A percentile compares a stretch with the other conserved stretches of the same genome.
Evolutionary conservation across 2,888 invertebrate species (phyloP).

Genomic region (Stenolophus ochropezus): DNA sequence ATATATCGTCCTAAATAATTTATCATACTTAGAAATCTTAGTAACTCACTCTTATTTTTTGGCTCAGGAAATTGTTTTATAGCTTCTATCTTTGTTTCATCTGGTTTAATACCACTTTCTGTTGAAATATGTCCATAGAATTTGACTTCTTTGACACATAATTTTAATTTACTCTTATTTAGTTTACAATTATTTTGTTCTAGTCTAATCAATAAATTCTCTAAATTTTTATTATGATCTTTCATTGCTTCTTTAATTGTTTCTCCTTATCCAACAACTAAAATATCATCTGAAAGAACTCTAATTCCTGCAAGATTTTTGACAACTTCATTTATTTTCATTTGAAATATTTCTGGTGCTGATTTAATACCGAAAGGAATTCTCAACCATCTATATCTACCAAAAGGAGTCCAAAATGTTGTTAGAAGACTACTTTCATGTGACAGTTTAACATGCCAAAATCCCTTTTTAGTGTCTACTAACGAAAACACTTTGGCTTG

Average conservation of each 20-base stretch:
- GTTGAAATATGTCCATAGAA: too few species aligned
- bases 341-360: conserved; percentile 60
- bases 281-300: conserved; percentile 60
- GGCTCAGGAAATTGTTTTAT: neutral
- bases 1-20: conserved; percentile 40
- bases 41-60: neutral
- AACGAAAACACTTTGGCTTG: conserved; percentile 61
- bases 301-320: conserved; percentile 51
- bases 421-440: neutral
- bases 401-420: conserved; percentile 48
- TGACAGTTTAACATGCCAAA: conserved; percentile 15
- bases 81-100: too few species aligned
- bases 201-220: too few species aligned
- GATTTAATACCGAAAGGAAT: conserved; percentile 58
- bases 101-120: neutral
- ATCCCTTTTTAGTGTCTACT: conserved; percentile 52
- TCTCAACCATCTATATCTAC: conserved; percentile 18
- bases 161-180: too few species aligned
- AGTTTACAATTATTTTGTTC: too few species aligned
- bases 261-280: conserved; percentile 55
- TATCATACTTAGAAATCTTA: conserved; percentile 30
- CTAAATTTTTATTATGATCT: too few species aligned
- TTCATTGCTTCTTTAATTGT: conserved; percentile 58
- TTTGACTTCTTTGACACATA: too few species aligned
- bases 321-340: conserved; percentile 37